These are phyloP conservation scores for Cyrtonyx montezumae DNA, from an alignment of 2,113 vertebrate genomes.

Conservation along the genomic window DNA sequence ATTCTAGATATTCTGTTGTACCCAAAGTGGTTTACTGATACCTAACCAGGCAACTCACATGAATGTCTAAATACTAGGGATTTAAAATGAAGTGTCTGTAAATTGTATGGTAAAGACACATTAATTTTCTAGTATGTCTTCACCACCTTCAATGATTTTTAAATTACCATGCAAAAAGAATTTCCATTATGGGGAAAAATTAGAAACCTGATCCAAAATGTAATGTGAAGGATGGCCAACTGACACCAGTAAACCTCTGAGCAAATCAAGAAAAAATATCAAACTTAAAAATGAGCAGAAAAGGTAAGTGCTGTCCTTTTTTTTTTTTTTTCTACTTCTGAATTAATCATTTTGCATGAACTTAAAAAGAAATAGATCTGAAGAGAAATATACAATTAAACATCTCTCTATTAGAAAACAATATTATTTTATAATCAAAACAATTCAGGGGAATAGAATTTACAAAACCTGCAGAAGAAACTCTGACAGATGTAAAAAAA, in stretches of 20 bases:
- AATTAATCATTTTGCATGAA: not conserved
- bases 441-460: not conserved
- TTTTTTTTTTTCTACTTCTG: not conserved
- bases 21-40: not conserved
- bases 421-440: not conserved
- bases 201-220: not conserved
- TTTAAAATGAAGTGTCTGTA: not conserved
- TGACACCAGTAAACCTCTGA: not conserved
- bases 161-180: not conserved
- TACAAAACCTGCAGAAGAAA: not conserved
- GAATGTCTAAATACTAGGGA: not conserved
- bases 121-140: not conserved
- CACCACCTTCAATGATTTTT: not conserved
- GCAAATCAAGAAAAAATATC: not conserved
- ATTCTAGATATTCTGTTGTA: not conserved
- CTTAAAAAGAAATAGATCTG: not conserved
- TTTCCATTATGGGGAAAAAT: not conserved
- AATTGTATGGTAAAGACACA: not conserved
- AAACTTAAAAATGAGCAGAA: not conserved
- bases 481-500: not conserved
- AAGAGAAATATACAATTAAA: not conserved
- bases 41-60: not conserved
- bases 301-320: not conserved
- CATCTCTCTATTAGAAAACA: not conserved
- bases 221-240: not conserved